Base-by-base conservation (phyloP, 2,113 vertebrate species). In the Oostethus manadensis region DNA sequence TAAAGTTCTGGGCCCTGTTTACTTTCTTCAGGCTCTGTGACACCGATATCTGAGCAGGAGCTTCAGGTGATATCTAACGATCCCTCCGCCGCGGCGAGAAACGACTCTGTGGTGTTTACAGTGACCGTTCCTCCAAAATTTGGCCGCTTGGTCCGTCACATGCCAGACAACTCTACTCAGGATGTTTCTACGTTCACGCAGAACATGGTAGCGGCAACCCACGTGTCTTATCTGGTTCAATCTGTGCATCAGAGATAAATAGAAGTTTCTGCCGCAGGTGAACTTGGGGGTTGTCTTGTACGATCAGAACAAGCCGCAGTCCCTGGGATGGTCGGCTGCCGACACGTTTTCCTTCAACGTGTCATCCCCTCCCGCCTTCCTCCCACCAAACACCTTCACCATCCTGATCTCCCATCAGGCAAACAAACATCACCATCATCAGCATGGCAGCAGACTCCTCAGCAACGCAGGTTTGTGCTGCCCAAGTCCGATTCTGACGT, bases 1-100 rank as follows among this genome's bases (percentile, higher is more conserved):
- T 42, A 1, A 14, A 42, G 13, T 42, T 42, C 11, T 14, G 3
- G 1, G 13, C 14, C 1, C 26, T 57, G 14, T 46, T 1, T 61
- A 2, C 47, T 11, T 50, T 8, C 38, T 26, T 10, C 7, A 16
- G 94, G 93, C 62, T 93, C 90, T 29, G 73, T 74, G 56, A 92
- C 90, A 33, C 47, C 83, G 16, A 88, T 98, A 85, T 87, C 89
- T 43, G 72, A 70, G 20, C 65, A 70, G 64, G 70, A 92, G 68
- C 88, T 98, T 76, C 89, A 86, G 86, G 90, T 90, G 35, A 78
- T 92, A 62, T 93, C 92, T 69, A 94, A 85, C 59, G 90, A 92
- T 55, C 55, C 74, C 56, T 76, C 68, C 22, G 84, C 82, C 29
- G 48, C 49, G 40, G 58, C 56, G 60, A 84, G 84, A 77, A 94